A percentile compares a stretch with the other conserved stretches of the same genome.
Conservation (phyloP, 2,797 vertebrate species). For the Hippoglossus hippoglossus region DNA sequence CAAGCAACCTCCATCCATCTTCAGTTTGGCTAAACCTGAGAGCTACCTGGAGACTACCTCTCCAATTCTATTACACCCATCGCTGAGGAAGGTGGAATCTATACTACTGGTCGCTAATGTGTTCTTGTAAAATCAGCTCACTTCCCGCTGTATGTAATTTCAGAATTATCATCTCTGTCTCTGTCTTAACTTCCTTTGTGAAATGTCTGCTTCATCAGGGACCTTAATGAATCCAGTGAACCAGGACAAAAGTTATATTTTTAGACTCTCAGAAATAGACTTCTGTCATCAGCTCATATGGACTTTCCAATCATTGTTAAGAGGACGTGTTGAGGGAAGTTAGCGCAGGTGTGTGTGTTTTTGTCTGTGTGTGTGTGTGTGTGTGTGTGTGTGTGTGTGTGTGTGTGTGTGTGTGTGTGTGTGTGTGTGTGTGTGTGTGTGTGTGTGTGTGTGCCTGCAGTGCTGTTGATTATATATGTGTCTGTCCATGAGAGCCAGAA, state of each 20-base stretch:
- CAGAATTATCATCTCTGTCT: slow-evolving; percentile 29
- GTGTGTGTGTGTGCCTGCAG: background rate
- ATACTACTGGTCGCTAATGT: slow-evolving; percentile 19
- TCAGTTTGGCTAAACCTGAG: slow-evolving; percentile 41
- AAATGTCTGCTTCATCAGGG: slow-evolving; percentile 45
- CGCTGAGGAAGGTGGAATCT: slow-evolving; percentile 9
- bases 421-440: no score
- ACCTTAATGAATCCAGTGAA: slow-evolving; percentile 66
- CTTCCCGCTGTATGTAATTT: slow-evolving; percentile 14
- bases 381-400: no score
- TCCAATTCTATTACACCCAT: slow-evolving; percentile 50
- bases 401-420: no score
- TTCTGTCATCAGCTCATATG: slow-evolving; percentile 26
- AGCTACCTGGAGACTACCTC: slow-evolving; percentile 52
- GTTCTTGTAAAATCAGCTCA: slow-evolving; percentile 37
- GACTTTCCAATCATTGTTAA: slow-evolving; percentile 44
- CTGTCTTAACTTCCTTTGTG: slow-evolving; percentile 39
- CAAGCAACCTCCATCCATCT: slow-evolving; percentile 62
- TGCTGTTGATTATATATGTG: background rate
- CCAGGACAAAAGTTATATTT: slow-evolving; percentile 73
- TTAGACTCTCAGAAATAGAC: slow-evolving; percentile 59
- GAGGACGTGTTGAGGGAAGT: slow-evolving; percentile 31
- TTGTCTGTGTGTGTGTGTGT: no score
- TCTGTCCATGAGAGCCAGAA: slow-evolving; percentile 14
- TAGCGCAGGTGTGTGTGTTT: slow-evolving; percentile 29